phyloP scores from a whole-genome alignment of 1,140 invertebrate genomes.

The Sogatella furcifera region DNA sequence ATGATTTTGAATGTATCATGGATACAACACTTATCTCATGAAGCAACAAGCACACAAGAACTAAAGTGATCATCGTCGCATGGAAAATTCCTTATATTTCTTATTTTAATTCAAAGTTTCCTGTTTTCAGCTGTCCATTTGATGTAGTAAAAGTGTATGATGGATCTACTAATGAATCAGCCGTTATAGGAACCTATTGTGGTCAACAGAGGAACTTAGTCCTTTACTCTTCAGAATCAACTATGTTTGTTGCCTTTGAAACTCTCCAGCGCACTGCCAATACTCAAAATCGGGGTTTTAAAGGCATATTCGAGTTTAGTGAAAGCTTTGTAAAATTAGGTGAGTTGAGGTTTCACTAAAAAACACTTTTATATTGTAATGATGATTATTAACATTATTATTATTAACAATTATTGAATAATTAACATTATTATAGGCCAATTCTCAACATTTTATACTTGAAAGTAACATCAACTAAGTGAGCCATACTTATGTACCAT shows the following conservation, averaged over 20 bases:
- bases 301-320: constrained; percentile 91
- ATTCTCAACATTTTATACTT: too few relatives aligned
- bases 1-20: too few relatives aligned
- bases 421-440: too few relatives aligned
- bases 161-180: constrained; percentile 70
- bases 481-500: too few relatives aligned
- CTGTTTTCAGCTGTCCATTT: constrained; percentile 82
- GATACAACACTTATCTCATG: too few relatives aligned
- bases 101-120: constrained; percentile 1
- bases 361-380: background rate
- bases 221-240: constrained; percentile 83
- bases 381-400: too few relatives aligned
- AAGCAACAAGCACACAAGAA: too few relatives aligned
- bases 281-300: constrained; percentile 89
- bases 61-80: too few relatives aligned
- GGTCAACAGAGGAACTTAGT: constrained; percentile 93
- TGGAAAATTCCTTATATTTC: background rate
- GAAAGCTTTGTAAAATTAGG: constrained; percentile 93
- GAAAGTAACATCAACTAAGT: too few relatives aligned
- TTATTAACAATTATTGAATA: too few relatives aligned
- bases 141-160: constrained; percentile 96
- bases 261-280: constrained; percentile 80
- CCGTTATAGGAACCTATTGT: constrained; percentile 94
- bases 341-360: constrained; percentile 34
- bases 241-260: constrained; percentile 79